phyloP scores from a whole-genome alignment of 2,113 vertebrate species.

The Hiodon alosoides region DNA sequence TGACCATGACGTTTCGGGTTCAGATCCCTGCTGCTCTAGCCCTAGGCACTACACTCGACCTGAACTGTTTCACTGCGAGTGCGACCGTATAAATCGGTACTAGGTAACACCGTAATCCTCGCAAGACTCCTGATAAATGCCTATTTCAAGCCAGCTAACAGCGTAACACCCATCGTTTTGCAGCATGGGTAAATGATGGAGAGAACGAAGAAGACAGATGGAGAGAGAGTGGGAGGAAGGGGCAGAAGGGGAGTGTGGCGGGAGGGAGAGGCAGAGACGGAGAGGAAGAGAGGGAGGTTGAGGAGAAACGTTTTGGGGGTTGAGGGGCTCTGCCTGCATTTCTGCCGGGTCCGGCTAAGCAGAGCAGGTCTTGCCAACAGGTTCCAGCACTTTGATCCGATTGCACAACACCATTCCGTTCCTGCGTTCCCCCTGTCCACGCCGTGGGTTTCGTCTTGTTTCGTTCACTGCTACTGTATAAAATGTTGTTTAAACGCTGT shows the following conservation, averaged over 20 bases:
- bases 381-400: no score
- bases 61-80: no score
- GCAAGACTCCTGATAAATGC: background rate
- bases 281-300: slow-evolving; percentile 26
- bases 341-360: no score
- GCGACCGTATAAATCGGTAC: no score
- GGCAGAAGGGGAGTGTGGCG: slow-evolving; percentile 41
- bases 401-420: no score
- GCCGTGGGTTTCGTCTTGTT: no score
- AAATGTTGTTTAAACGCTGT: no score
- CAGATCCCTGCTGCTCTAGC: background rate
- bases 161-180: background rate
- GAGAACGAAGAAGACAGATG: slow-evolving; percentile 26
- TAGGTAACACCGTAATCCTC: no score
- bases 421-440: no score
- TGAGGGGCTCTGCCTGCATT: slow-evolving; percentile 42
- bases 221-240: slow-evolving; percentile 51
- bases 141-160: background rate
- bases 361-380: no score
- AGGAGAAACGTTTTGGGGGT: slow-evolving; percentile 4
- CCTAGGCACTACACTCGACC: background rate
- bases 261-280: slow-evolving; percentile 44
- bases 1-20: background rate
- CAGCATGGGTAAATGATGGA: slow-evolving; percentile 39
- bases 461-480: no score